phyloP scores from a whole-genome alignment of 2,797 vertebrate species.

The Furcifer pardalis region DNA sequence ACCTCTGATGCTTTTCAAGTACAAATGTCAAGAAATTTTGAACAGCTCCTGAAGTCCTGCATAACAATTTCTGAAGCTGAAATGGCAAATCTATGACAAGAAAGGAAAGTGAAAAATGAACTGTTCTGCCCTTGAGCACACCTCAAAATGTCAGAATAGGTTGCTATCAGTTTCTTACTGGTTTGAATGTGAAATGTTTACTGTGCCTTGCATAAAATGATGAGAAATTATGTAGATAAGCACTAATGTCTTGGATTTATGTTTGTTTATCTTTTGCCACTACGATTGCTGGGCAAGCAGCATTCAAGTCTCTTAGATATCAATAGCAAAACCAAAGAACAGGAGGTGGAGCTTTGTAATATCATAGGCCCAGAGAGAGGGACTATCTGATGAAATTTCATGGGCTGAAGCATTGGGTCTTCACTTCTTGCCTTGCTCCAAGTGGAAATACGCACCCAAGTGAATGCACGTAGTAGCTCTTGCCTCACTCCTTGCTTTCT shows the following conservation, averaged over 20 bases:
- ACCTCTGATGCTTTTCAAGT: slow-evolving; percentile 72
- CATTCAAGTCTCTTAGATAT: no score
- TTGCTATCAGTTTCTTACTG: slow-evolving; percentile 59
- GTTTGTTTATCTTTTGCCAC: slow-evolving; percentile 53
- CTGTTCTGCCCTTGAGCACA: slow-evolving; percentile 65
- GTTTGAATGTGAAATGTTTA: slow-evolving; percentile 19
- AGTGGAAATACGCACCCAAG: no score
- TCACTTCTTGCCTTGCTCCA: no score
- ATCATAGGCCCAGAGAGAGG: no score
- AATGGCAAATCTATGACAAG: slow-evolving; percentile 54
- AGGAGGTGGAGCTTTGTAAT: no score
- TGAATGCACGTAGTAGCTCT: no score
- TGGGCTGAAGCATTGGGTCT: no score
- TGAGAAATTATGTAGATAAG: slow-evolving; percentile 53
- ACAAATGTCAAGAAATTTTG: slow-evolving; percentile 70
- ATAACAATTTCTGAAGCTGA: slow-evolving; percentile 64
- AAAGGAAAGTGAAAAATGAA: slow-evolving; percentile 55
- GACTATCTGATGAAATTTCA: no score
- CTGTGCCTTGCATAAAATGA: not conserved
- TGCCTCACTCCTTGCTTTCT: no score
- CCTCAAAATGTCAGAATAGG: slow-evolving; percentile 56
- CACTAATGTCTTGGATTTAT: slow-evolving; percentile 55
- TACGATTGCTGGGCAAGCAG: slow-evolving; percentile 32
- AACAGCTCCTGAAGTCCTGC: slow-evolving; percentile 53
- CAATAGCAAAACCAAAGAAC: no score